Base-by-base conservation (phyloP, 1,140 invertebrate genomes). In the Solenopsis invicta region DNA sequence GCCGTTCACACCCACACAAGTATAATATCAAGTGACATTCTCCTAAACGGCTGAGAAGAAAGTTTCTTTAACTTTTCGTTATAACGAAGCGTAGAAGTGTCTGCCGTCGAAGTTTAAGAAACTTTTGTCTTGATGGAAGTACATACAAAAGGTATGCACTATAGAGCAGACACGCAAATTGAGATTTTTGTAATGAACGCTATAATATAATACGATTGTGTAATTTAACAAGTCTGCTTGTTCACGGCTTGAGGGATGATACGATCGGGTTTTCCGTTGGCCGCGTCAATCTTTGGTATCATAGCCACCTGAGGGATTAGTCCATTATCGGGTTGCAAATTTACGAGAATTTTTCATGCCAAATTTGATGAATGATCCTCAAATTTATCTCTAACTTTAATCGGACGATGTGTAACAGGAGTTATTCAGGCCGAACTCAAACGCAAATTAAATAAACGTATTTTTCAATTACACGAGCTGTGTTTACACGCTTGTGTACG, bases 181-280 rank as follows among this genome's bases (percentile, higher is more conserved):
- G 16, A 13, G 71, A 37, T 61, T 61, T 16, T 59, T 12, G 18
- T 61, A 56, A 76, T 52, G 48, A 81, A 72, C 18, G 37, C 8
- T 13, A 21, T 45, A 59, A 48, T 59, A 8, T 61, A 48, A 80
- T 9, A 41, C 6, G 29, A 66, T 52, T 52, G 80, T 18, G 4
- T 72, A 48, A 74, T 82, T 61, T 34, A 61, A 61, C 48, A 74
- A 72, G 72, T 80, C 45, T 18, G 24, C 41, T 82, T 21, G 24
- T 37, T 61, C 5, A 16, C 21, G 45, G 21, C 71, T 56, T 13
- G 16, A 45, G 67, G 21, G 18, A 72, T n/a, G 16, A 29, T 29
- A 29, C 2, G 18, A n/a, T 48, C 24, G 29, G 4, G 4, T 48
- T 82, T 45, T 12, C n/a, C 12, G 24, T 37, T 66, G n/a, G 12